Percentiles rank a stretch among this genome's conserved stretches.
Conservation (phyloP, 1,140 invertebrate genomes). For the Drosophila parabipectinata region DNA sequence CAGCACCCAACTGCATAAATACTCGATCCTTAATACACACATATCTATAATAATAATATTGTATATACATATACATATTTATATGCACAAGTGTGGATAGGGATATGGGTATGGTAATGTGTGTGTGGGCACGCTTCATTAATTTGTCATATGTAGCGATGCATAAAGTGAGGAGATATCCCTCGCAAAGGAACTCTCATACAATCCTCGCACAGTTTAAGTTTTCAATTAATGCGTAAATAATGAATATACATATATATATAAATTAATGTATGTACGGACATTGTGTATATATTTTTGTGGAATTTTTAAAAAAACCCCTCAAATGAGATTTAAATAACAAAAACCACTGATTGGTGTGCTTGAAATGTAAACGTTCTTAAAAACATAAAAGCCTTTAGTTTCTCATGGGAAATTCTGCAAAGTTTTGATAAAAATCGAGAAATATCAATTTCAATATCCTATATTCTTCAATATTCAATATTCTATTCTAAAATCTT, state of each 20-base stretch:
- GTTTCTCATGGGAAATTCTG: not conserved
- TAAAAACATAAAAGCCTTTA: not conserved
- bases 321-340: constrained; percentile 67
- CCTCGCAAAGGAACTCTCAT: constrained; percentile 31
- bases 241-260: constrained; percentile 41
- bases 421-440: too few species aligned
- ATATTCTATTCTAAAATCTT: too few species aligned
- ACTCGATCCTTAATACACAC: not conserved
- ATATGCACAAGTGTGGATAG: not conserved
- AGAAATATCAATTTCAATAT: not conserved
- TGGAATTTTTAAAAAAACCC: constrained; percentile 48
- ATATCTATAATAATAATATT: not conserved
- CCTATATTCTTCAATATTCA: too few species aligned
- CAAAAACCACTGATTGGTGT: constrained; percentile 50
- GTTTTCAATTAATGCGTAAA: constrained; percentile 72
- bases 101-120: not conserved
- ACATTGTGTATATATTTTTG: constrained; percentile 3
- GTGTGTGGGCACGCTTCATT: constrained; percentile 59
- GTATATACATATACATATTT: not conserved
- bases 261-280: not conserved
- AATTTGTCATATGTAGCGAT: constrained; percentile 75
- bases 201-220: constrained; percentile 45
- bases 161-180: constrained; percentile 60
- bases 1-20: constrained; percentile 29
- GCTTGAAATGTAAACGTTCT: not conserved